Base-by-base conservation (phyloP, 2,888 invertebrate species). In the Esperia sulphurella region DNA sequence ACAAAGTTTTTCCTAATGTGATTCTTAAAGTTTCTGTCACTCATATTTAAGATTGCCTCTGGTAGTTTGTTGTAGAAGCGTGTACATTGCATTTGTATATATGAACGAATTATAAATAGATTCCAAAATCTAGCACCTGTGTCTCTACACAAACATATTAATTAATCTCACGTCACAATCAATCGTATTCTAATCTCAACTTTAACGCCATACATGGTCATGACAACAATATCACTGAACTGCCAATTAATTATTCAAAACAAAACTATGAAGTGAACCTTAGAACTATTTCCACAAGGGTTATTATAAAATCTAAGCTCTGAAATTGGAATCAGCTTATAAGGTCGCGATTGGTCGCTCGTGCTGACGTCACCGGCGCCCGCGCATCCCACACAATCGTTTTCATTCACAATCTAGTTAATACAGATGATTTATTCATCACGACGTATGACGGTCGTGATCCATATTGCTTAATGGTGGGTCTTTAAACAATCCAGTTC, bases 381-480 rank as follows among this genome's bases (percentile, higher is more conserved):
- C 51, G 79, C 71, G 71, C 82, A 76, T 75, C 81, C 79, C 66
- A 78, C 79, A 78, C 77, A 75, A 68, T 65, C 65, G 58, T 51
- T 58, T 60, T 65, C 70, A 71, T 76, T 75, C 68, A 69, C 57
- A 63, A 69, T 63, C 63, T 63, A 55, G 62, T 70, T 71, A 71
- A 28, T 59, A 68, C 63, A 75, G 69, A 78, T 78, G 77, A 79
- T 81, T 79, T 81, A 81, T 79, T 77, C 68, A 75, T 74, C 70
- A 70, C 69, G 75, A 71, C 63, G 66, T 56, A 49, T 65, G 68
- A 68, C 67, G 59, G 63, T 71, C 66, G 69, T 69, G 73, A 68
- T 71, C 68, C 60, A 70, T 52, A 65, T 70, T 53, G 59, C 58
- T 73, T 68, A 71, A 71, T 71, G 63, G 59, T 2, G 53, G 54